These are phyloP conservation scores for Ophraella communa DNA, from an alignment of 2,888 invertebrate species.

Conservation along the genomic window DNA sequence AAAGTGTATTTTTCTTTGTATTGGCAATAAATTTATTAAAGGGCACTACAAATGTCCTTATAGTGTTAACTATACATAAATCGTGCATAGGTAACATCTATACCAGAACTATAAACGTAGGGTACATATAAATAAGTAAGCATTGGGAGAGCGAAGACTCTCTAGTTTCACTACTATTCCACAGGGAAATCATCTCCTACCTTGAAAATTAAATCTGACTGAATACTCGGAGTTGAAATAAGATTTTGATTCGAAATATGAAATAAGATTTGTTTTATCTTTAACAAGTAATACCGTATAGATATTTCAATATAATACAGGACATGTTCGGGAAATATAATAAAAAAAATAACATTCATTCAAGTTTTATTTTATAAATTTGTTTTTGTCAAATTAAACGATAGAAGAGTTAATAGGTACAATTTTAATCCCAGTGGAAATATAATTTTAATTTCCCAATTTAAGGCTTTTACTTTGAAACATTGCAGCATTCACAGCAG, in stretches of 20 bases:
- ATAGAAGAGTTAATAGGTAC: too few species aligned
- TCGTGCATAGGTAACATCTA: neutral
- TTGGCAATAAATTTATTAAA: neutral
- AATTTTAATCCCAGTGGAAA: neutral
- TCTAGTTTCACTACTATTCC: constrained; percentile 24
- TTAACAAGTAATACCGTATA: neutral
- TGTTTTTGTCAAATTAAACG: too few species aligned
- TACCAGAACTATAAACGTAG: constrained; percentile 5
- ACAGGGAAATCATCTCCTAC: constrained; percentile 24
- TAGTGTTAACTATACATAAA: too few species aligned
- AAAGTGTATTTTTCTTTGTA: too few species aligned
- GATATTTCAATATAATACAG: too few species aligned
- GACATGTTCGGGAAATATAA: too few species aligned
- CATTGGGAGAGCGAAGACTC: constrained; percentile 8
- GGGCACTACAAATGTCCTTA: too few species aligned
- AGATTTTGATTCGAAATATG: constrained; percentile 1
- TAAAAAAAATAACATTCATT: too few species aligned
- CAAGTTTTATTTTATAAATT: too few species aligned
- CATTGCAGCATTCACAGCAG: neutral
- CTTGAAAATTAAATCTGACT: constrained; percentile 20
- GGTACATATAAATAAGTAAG: constrained; percentile 15
- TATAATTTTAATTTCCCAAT: neutral
- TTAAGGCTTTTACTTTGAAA: neutral
- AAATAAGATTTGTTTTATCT: neutral
- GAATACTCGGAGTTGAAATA: neutral